Evolutionary conservation across 2,888 invertebrate genomes (phyloP), one percentile per base, ranked within the genome.

Genomic region (Atrina japonica): DNA sequence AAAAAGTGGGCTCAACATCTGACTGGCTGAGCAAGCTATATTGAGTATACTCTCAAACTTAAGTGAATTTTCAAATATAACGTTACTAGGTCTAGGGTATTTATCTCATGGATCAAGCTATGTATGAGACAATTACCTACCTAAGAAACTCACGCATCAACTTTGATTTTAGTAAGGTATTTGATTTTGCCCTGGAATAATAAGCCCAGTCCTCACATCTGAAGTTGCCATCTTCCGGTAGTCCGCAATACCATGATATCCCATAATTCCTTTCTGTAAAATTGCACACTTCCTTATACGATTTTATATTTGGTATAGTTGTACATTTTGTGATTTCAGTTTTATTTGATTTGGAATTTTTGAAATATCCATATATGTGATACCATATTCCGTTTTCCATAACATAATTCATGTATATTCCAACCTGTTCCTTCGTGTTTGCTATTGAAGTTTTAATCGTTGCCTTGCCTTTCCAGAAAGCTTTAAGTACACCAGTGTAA

Each of bases 191-290:
- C 7, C 18, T n/a, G 16, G 21, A 40, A 59, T 59, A 59, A 27
- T 21, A 27, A 18, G 40, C 41, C 59, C 59, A 59, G 59, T 59
- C 45, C 16, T 59, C 45, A 43, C 59, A 59, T 14, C 14, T 47
- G 1, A 14, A 47, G 11, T 27, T 21, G 3, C 18, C 6, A 16
- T 21, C 23, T n/a, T 43, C 27, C 3, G 59, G 59, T 41, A 41
- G 35, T 14, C 59, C 40, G 29, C 65, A 65, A 29, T 43, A 65
- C 65, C 65, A 65, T 14, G 65, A 43, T 21, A 65, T 45, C 11
- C 55, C 55, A 30, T 41, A 55, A 45, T 65, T 65, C 1, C 21
- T 16, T 6, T 18, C 11, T 3, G 65, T 65, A 9, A 55, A 18
- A 27, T 65, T 55, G 27, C 65, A 65, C 3, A 29, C 45, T 55